phyloP scores from a whole-genome alignment of 2,797 vertebrate species.

The Otolemur crassicaudatus region DNA sequence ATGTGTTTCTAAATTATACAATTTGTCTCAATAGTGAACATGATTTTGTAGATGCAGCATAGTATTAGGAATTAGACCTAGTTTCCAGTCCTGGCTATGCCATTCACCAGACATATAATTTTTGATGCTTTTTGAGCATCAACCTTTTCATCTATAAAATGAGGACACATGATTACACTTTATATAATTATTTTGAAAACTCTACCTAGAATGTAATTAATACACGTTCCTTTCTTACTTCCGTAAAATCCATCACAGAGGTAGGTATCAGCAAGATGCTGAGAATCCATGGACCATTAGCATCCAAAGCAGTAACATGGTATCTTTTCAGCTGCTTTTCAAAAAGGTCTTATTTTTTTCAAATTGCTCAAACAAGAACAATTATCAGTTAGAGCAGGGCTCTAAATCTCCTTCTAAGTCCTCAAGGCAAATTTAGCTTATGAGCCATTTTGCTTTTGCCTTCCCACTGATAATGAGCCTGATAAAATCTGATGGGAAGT shows the following conservation, averaged over 20 bases:
- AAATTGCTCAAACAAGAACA: slow-evolving; percentile 57
- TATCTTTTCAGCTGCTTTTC: slow-evolving; percentile 54
- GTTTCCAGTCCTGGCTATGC: not conserved
- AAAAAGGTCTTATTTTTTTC: slow-evolving; percentile 35
- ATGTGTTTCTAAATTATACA: slow-evolving; percentile 49
- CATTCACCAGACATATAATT: slow-evolving; percentile 2
- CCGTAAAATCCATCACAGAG: slow-evolving; percentile 56
- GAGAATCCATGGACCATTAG: not conserved
- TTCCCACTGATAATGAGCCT: slow-evolving; percentile 23
- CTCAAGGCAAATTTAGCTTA: slow-evolving; percentile 34
- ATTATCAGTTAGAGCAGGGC: not conserved
- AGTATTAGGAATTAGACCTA: slow-evolving; percentile 41
- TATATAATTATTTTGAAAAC: slow-evolving; percentile 13
- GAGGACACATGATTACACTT: not conserved
- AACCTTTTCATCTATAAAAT: slow-evolving; percentile 54
- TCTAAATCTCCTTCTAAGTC: slow-evolving; percentile 8
- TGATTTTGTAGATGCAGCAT: slow-evolving; percentile 10
- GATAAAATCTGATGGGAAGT: slow-evolving; percentile 58
- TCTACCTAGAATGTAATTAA: not conserved
- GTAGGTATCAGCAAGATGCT: slow-evolving; percentile 17
- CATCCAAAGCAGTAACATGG: not conserved
- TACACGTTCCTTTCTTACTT: slow-evolving; percentile 1
- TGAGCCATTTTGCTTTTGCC: slow-evolving; percentile 43
- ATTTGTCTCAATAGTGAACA: slow-evolving; percentile 43
- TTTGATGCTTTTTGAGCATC: not conserved